These are phyloP conservation scores for Temnopleurus reevesii DNA, from an alignment of 53 echinoderm and acorn worm species.

Conservation along the genomic window DNA sequence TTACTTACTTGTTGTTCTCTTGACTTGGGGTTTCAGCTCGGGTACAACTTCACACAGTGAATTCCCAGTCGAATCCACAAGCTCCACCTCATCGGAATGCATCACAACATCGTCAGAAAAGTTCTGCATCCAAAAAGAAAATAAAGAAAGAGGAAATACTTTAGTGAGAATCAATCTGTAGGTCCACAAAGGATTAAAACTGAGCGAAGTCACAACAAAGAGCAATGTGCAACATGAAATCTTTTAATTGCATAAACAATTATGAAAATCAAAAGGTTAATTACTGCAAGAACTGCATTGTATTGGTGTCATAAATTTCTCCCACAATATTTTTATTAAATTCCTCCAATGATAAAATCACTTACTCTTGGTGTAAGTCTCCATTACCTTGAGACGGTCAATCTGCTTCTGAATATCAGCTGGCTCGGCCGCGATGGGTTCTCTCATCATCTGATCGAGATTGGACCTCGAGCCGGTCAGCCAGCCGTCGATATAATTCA, in stretches of 20 bases:
- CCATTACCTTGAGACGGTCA: constrained; percentile 85
- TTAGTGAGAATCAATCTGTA: no score
- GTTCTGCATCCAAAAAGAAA: constrained; percentile 44
- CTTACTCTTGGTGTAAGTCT: not conserved
- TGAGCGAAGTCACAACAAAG: no score
- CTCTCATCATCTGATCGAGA: constrained; percentile 73
- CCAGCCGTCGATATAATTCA: constrained; percentile 75
- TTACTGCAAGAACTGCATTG: no score
- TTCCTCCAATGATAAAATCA: no score
- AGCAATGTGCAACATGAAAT: no score
- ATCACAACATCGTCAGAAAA: constrained; percentile 85
- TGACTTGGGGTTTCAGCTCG: constrained; percentile 70
- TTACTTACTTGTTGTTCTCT: constrained; percentile 68
- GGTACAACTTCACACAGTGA: constrained; percentile 80
- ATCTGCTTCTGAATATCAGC: constrained; percentile 88
- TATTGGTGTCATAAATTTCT: no score
- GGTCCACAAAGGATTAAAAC: no score
- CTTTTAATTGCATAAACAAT: no score
- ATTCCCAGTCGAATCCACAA: constrained; percentile 77
- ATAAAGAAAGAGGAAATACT: not conserved
- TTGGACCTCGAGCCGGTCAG: constrained; percentile 72
- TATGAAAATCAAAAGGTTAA: no score
- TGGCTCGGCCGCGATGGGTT: constrained; percentile 87
- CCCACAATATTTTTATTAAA: no score
- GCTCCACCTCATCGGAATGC: constrained; percentile 83